Evolutionary conservation across 1,140 invertebrate species (phyloP).

Genomic region (Vanessa tameamea): DNA sequence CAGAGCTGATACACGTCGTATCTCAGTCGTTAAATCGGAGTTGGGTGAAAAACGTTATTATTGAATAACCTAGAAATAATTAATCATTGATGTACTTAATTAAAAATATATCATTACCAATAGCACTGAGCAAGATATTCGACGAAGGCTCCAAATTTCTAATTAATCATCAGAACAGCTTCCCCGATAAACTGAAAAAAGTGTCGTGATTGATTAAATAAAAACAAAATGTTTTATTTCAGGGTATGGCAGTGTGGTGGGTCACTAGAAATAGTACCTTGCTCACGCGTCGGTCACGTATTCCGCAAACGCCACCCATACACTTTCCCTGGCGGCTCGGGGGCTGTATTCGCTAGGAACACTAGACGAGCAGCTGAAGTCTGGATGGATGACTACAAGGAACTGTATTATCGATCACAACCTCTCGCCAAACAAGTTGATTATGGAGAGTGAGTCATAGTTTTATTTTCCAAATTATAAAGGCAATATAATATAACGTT

Average conservation of each 20-base stretch:
- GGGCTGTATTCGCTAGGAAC: conserved; percentile 94
- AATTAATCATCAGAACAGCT: too few relatives aligned
- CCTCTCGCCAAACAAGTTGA: conserved; percentile 92
- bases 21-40: too few relatives aligned
- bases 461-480: background rate
- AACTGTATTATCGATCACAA: conserved; percentile 94
- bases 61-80: too few relatives aligned
- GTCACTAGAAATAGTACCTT: conserved; percentile 95
- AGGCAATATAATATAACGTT: background rate
- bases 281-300: conserved; percentile 94
- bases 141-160: too few relatives aligned
- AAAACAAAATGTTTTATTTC: conserved; percentile 32
- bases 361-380: conserved; percentile 95
- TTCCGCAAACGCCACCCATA: conserved; percentile 97
- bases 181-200: too few relatives aligned
- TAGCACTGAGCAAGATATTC: too few relatives aligned
- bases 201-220: background rate
- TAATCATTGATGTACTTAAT: too few relatives aligned
- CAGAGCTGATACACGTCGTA: too few relatives aligned
- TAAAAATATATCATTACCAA: too few relatives aligned
- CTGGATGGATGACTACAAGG: conserved; percentile 98
- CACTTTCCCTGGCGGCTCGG: conserved; percentile 95
- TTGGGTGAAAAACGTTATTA: too few relatives aligned
- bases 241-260: conserved; percentile 93
- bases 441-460: conserved; percentile 91